Evolutionary conservation across 2,888 invertebrate genomes (phyloP), one percentile per base, ranked within the genome.

Genomic region (Hipparchia semele): DNA sequence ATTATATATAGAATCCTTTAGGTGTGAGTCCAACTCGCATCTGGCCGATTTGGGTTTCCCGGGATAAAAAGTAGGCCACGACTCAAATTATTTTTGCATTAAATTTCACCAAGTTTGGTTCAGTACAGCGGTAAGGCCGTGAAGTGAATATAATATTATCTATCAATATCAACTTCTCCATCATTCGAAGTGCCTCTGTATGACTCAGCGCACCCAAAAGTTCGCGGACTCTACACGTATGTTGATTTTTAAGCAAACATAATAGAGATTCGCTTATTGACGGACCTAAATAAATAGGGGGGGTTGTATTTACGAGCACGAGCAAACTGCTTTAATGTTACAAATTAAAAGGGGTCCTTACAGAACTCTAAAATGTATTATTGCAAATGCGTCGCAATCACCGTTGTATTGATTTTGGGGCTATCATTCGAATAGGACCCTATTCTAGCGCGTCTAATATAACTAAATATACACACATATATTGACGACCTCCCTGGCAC

Each of bases 271-370:
- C 79, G 78, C 76, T 79, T 81, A 81, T 81, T 79, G 81, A 81
- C 79, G 74, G 76, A 76, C 70, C 79, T 79, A 76, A 77, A 75
- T 78, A 81, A 81, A 81, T 80, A 80, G 72, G 79, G 79, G 79
- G 77, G 53, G 10, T 69, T 62, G 67, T 79, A 77, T 80, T 80
- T 79, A 77, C 76, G 53, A 72, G 61, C 60, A 53, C 69, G 71
- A 70, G 69, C 69, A 68, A 72, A 74, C 72, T 74, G 72, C 75
- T 77, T 73, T 76, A 76, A 75, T 75, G 76, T 75, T 73, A 72
- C 76, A 76, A 73, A 75, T 76, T 76, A 75, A 75, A 76, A 73
- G 75, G 76, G 76, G 72, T 58, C 60, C 65, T 23, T 58, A 10
- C 33, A 56, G 10, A 68, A 12, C 13, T 68, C 58, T 56, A 56